Evolutionary conservation across 2,113 vertebrate species (phyloP).

Genomic region (Trochalopteron elliotii): DNA sequence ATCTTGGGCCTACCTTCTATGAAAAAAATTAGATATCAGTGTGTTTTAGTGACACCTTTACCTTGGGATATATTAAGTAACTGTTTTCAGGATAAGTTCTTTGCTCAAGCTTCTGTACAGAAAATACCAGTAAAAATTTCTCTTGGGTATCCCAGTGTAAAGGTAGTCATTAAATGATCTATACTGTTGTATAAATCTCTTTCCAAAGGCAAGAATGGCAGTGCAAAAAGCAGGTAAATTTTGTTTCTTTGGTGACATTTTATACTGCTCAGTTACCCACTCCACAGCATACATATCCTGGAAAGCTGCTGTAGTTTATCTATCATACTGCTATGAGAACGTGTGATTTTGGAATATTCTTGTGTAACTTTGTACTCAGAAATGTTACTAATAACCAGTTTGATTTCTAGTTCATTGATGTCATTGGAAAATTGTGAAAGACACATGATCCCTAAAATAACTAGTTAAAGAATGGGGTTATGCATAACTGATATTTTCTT

Average conservation of each 20-base stretch:
- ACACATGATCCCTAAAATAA: background rate
- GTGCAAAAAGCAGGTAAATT: background rate
- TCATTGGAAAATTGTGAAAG: background rate
- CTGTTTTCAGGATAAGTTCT: background rate
- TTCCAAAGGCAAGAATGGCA: background rate
- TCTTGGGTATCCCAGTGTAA: background rate
- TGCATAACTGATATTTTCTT: background rate
- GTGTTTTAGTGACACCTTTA: background rate
- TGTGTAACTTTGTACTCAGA: background rate
- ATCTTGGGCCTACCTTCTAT: background rate
- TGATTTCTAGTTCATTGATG: background rate
- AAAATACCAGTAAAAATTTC: background rate
- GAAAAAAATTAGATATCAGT: background rate
- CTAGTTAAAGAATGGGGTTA: background rate
- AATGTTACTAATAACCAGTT: background rate
- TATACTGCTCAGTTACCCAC: background rate
- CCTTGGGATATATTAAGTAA: background rate
- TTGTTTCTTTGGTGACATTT: background rate
- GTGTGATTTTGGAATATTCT: background rate
- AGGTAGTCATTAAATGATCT: background rate
- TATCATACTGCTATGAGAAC: background rate
- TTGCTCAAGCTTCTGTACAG: background rate
- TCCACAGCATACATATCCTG: background rate
- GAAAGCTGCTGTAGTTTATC: background rate
- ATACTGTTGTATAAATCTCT: background rate